Percentiles rank a stretch among this genome's conserved stretches.
phyloP scores from a whole-genome alignment of 2,797 vertebrate species.

The Todus mexicanus region DNA sequence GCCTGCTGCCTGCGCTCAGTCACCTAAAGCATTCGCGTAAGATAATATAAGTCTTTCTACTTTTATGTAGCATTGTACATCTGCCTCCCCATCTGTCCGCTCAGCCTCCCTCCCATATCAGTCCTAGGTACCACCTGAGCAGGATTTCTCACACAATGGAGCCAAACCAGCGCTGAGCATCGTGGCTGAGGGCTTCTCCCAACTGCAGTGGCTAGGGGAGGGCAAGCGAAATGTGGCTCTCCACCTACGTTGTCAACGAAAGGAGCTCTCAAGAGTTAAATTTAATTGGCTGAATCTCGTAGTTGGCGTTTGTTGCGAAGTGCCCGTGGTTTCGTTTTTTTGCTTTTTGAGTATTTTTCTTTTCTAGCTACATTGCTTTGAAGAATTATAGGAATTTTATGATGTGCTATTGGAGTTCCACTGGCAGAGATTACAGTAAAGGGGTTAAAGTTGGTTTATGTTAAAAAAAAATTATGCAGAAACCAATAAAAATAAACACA shows the following conservation, averaged over 20 bases:
- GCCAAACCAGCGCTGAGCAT: background rate
- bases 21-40: slow-evolving; percentile 45
- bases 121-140: slow-evolving; percentile 67
- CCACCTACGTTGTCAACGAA: background rate
- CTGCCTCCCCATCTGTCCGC: slow-evolving; percentile 79
- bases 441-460: slow-evolving; percentile 81
- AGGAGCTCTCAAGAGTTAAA: slow-evolving; percentile 72
- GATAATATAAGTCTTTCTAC: slow-evolving; percentile 69
- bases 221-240: background rate
- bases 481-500: slow-evolving; percentile 83
- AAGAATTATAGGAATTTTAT: slow-evolving; percentile 81
- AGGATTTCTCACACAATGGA: slow-evolving; percentile 46
- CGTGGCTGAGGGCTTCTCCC: slow-evolving; percentile 6
- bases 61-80: slow-evolving; percentile 71
- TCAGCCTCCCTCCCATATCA: slow-evolving; percentile 35
- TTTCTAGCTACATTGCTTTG: slow-evolving; percentile 72
- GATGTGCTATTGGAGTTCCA: slow-evolving; percentile 75
- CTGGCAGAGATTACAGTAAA: slow-evolving; percentile 79
- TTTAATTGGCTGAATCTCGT: slow-evolving; percentile 61
- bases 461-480: slow-evolving; percentile 79
- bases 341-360: slow-evolving; percentile 39
- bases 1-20: slow-evolving; percentile 5
- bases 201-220: slow-evolving; percentile 5
- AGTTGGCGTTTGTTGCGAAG: slow-evolving; percentile 71
- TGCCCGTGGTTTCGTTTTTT: slow-evolving; percentile 57